Evolutionary conservation across 2,888 invertebrate species (phyloP), one percentile per base, ranked within the genome.

Genomic region (Tenthredo livida): DNA sequence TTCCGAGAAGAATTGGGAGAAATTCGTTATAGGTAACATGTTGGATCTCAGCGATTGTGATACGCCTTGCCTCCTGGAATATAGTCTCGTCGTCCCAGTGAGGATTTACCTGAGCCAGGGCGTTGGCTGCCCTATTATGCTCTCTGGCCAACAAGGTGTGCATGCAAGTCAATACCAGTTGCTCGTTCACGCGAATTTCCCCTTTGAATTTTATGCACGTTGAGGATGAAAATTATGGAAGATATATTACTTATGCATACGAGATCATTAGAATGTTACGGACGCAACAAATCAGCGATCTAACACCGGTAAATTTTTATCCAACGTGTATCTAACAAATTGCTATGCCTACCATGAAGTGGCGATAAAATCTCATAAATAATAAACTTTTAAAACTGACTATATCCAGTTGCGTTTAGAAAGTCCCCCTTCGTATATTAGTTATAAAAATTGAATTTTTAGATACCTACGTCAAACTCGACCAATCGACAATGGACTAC

Each of bases 71-170:
- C 94, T 98, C 98, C 92, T 98, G 98, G 95, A 96, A 98, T 0
- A 98, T 93, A 0, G 97, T 98, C 94, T 98, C 98, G 90, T 98
- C 98, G 90, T 98, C 97, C 98, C 98, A 98, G 92, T 97, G 98
- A 0, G 97, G 97, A 94, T 98, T 98, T 6, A 98, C 95, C 80
- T 95, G 95, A 0, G 96, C 95, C 61, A 99, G 93, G 7, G 94
- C 96, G 83, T 95, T 95, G 0, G 98, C 98, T 0, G 98, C 94
- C 86, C 97, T 95, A 93, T 99, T 99, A 93, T 99, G 98, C 92
- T 98, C 98, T 85, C 98, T 94, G 0, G 98, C 97, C 97, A 98
- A 96, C 54, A 98, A 93, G 0, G 98, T 98, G 92, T 98, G 98
- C 97, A 98, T 98, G 88, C 97, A 97, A 0, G 98, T 97, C 84